Conservation (phyloP, 64 coral and sea anemone species). For the Montipora foliosa region DNA sequence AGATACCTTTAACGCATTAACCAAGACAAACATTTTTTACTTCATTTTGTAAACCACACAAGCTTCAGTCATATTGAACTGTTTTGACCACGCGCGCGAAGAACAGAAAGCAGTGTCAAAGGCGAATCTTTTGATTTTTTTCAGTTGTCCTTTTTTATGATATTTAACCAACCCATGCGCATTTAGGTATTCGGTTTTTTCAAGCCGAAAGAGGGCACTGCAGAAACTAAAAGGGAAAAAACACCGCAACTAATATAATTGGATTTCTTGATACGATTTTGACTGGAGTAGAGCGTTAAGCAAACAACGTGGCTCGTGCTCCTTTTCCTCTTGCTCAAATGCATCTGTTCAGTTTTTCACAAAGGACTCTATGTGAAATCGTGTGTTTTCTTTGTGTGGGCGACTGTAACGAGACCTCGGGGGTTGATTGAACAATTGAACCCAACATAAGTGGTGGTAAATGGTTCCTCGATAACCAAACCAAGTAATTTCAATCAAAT, state of each 20-base stretch:
- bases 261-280: too few species aligned
- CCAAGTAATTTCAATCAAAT: too few species aligned
- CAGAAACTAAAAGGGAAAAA: background rate
- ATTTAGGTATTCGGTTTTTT: background rate
- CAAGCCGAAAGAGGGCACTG: background rate
- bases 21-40: too few species aligned
- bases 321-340: background rate
- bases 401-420: background rate
- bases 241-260: too few species aligned
- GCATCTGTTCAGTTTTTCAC: conserved; percentile 13
- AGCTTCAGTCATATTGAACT: too few species aligned
- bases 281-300: background rate
- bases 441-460: background rate
- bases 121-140: too few species aligned
- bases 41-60: too few species aligned
- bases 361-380: background rate
- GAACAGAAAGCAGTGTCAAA: too few species aligned
- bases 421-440: background rate
- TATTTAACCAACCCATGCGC: conserved; percentile 24
- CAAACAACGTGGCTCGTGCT: background rate
- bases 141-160: background rate
- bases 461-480: background rate
- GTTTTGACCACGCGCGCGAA: too few species aligned
- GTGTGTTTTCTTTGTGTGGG: background rate
- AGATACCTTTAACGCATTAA: background rate